Conservation (phyloP, 2,797 vertebrate genomes). For the Helostoma temminkii region DNA sequence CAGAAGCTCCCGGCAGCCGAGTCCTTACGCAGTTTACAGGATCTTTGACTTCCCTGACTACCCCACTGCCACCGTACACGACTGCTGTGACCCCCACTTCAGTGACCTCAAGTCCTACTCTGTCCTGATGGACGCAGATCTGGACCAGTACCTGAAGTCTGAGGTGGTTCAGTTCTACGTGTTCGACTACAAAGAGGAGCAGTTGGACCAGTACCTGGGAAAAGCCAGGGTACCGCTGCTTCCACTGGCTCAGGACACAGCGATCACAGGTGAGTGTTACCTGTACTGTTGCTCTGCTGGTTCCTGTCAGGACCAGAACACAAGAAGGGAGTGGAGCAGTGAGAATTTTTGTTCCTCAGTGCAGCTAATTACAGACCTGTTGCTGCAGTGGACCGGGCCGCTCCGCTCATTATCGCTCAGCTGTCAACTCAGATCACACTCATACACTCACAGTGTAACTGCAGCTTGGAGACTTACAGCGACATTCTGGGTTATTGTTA, state of each 20-base stretch:
- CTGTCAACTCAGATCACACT: too few relatives aligned
- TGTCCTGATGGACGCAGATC: slow-evolving; percentile 81
- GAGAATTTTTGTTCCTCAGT: too few relatives aligned
- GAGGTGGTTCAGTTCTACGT: slow-evolving; percentile 87
- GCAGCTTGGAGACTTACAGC: too few relatives aligned
- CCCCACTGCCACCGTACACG: slow-evolving; percentile 84
- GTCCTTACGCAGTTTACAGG: slow-evolving; percentile 91
- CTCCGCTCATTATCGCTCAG: too few relatives aligned
- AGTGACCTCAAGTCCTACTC: slow-evolving; percentile 85
- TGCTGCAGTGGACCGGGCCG: too few relatives aligned
- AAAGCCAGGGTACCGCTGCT: slow-evolving; percentile 88
- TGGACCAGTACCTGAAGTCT: slow-evolving; percentile 88
- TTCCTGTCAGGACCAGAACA: too few relatives aligned
- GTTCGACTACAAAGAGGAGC: slow-evolving; percentile 88
- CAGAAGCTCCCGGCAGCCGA: slow-evolving; percentile 75
- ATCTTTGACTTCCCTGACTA: slow-evolving; percentile 90
- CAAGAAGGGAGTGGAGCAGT: too few relatives aligned
- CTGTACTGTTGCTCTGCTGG: too few relatives aligned
- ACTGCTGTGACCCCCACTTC: slow-evolving; percentile 85
- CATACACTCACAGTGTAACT: too few relatives aligned
- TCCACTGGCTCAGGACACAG: slow-evolving; percentile 84
- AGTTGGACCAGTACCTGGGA: slow-evolving; percentile 85
- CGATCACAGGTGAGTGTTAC: slow-evolving; percentile 83
- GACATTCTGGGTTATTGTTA: too few relatives aligned
- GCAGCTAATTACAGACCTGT: too few relatives aligned